Base-by-base conservation (phyloP, 2,797 vertebrate species). In the Pelodytes ibericus region DNA sequence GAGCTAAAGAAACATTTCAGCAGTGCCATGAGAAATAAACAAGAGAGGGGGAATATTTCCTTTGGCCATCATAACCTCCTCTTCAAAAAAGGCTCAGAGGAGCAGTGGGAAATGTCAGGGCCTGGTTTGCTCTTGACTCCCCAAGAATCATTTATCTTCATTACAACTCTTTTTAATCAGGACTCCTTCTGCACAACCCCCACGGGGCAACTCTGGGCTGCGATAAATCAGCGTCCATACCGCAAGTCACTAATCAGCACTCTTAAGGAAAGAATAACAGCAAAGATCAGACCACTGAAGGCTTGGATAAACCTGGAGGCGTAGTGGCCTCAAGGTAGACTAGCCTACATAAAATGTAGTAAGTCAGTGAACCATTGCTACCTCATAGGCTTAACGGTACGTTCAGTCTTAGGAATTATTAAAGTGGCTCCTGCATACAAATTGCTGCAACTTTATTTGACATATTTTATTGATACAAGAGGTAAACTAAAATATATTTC, bases 21-120 rank as follows among this genome's bases (percentile, higher is more conserved):
- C 87, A 91, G 90, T 88, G 90, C 91, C 92, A 92, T 92, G 88
- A 94, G 93, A 93, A 94, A 94, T 91, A 94, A 94, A 94, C 91
- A 91, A 90, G 82, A 88, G 84, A 84, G 82, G 87, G 87, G 87
- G 88, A 90, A 90, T 90, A 90, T 90, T 92, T 92, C 91, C 90
- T 89, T 93, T 92, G 92, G 90, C 91, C 89, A 88, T 84, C 30
- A 89, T 80, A 83, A 83, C 89, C 89, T 89, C 85, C 85, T 90
- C 89, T 81, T 92, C 87, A 87, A 84, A 93, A 53, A 87, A 88
- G n/a, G 84, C 89, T 91, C 88, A 80, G 86, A 91, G 89, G 89
- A 90, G 87, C 86, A 84, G 83, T 71, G 6, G 89, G 88, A 91
- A 92, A 92, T 86, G 87, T 86, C 87, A 88, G 87, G 88, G 89